Percentiles rank a stretch among this genome's conserved stretches.
phyloP scores from a whole-genome alignment of 1,140 invertebrate genomes.

The Drosophila serrata region DNA sequence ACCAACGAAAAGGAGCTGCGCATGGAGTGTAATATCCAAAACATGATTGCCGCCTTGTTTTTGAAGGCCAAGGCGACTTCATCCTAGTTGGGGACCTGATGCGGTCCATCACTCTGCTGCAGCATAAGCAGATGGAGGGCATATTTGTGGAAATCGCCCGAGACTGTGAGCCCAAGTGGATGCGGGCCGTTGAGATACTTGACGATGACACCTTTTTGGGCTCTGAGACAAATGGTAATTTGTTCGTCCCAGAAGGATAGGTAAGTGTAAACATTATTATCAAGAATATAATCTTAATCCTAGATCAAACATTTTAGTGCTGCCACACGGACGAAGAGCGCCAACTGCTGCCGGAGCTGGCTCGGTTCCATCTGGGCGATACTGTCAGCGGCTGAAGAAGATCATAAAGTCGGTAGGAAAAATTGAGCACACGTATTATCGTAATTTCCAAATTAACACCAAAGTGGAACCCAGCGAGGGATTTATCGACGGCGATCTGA shows the following conservation, averaged over 20 bases:
- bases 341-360: conserved; percentile 97
- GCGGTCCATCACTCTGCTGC: conserved; percentile 96
- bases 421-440: conserved; percentile 96
- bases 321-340: conserved; percentile 98
- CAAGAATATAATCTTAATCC: neutral
- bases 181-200: conserved; percentile 98
- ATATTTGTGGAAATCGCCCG: conserved; percentile 98
- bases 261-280: conserved; percentile 85
- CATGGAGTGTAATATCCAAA: conserved; percentile 98
- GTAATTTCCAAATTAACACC: conserved; percentile 93
- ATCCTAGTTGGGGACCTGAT: conserved; percentile 99
- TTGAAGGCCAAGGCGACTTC: conserved; percentile 98
- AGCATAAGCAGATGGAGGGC: conserved; percentile 99
- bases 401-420: conserved; percentile 98
- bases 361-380: conserved; percentile 98
- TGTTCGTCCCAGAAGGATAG: conserved; percentile 98
- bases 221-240: conserved; percentile 97
- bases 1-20: conserved; percentile 97
- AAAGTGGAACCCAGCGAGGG: conserved; percentile 94
- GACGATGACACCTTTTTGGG: conserved; percentile 99
- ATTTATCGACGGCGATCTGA: conserved; percentile 99
- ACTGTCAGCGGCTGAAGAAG: conserved; percentile 95
- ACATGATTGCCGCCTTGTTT: conserved; percentile 97
- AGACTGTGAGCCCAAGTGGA: conserved; percentile 99
- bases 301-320: conserved; percentile 88